Conservation (phyloP, 2,113 vertebrate genomes). For the Odocoileus hemionus region DNA sequence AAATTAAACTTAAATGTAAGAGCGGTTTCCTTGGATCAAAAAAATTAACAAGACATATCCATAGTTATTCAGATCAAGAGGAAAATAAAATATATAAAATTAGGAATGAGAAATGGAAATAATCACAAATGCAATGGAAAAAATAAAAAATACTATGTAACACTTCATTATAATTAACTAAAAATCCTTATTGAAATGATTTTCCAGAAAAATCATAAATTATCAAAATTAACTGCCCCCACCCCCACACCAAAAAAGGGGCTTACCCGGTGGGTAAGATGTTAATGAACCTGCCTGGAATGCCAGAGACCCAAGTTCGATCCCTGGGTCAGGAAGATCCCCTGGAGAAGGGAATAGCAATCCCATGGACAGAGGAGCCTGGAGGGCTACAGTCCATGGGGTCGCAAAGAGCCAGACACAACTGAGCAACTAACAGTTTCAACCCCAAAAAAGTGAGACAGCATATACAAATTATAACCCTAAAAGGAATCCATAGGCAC, state of each 20-base stretch:
- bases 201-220: conserved; percentile 21
- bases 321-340: neutral
- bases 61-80: neutral
- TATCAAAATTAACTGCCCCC: neutral
- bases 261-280: neutral
- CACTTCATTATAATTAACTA: neutral
- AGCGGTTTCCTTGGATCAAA: neutral
- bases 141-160: neutral
- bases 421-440: neutral
- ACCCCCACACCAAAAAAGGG: neutral
- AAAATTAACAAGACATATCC: neutral
- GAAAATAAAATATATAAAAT: conserved; percentile 18
- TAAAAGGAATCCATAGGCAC: neutral
- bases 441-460: neutral
- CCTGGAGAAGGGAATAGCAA: neutral
- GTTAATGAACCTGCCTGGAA: neutral
- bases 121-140: neutral
- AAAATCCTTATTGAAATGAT: neutral
- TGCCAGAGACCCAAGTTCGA: neutral
- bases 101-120: neutral
- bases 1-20: neutral
- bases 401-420: neutral
- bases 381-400: neutral
- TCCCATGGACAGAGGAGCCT: neutral
- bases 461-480: neutral